Evolutionary conservation across 2,888 invertebrate species (phyloP), one percentile per base, ranked within the genome.

Genomic region (Apamea anceps): DNA sequence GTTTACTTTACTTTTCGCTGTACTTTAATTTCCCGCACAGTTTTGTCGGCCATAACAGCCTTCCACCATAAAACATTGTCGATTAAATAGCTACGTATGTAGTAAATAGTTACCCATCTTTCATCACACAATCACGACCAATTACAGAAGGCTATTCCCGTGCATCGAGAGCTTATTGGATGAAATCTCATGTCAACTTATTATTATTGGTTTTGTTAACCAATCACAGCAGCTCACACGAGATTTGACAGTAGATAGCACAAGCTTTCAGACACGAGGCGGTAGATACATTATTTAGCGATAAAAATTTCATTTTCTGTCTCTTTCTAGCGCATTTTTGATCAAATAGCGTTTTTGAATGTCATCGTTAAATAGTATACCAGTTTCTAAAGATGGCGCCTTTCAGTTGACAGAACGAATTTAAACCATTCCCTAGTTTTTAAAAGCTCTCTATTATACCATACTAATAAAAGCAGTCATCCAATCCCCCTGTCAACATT

Each of bases 121-220:
- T 63, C 21, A 66, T 62, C 32, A 48, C 48, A 84, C 62, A 81
- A 71, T 66, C 70, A 85, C 57, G 77, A 77, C 37, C 51, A 65
- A 85, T 77, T 25, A 76, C 13, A 75, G 63, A 81, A 72, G 85
- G 63, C 67, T 85, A 57, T 70, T 42, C 28, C 42, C n/a, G 21
- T 18, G 28, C 62, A 12, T 15, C 84, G 80, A 71, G 62, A 66
- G 84, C 70, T 25, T 45, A 82, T 54, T 45, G 42, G 62, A 37
- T 12, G n/a, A 80, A 63, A 80, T 51, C 1, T 68, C 25, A 62
- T 51, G 25, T 79, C 32, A 60, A 51, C 32, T 25, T 13, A 0
- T 32, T 18, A 45, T 37, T 60, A 25, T 63, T 63, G 37, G 28
- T 18, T 25, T 45, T 54, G 25, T 25, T 54, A 48, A 63, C 45